Evolutionary conservation across 1,140 invertebrate genomes (phyloP).

Genomic region (Pentalonia nigronervosa): DNA sequence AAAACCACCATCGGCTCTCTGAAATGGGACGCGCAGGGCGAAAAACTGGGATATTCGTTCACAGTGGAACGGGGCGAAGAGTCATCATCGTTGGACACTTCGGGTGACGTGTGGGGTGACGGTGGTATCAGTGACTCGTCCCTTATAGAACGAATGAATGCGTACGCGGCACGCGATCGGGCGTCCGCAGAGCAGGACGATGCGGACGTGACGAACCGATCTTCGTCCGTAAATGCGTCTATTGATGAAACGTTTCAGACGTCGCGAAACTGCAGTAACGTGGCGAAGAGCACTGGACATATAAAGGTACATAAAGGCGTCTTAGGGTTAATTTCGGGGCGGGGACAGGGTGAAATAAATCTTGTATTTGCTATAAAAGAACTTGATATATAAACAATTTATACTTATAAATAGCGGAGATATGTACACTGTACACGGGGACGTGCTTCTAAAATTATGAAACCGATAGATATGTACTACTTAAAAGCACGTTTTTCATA

Average conservation of each 20-base stretch:
- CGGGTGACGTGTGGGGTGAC: neutral
- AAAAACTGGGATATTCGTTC: constrained; percentile 39
- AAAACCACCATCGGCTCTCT: neutral
- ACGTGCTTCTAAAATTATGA: too few species aligned
- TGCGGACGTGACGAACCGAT: neutral
- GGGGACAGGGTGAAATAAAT: too few species aligned
- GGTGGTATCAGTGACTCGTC: too few species aligned
- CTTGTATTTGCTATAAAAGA: too few species aligned
- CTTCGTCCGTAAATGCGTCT: neutral
- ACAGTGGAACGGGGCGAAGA: neutral
- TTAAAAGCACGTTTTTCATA: too few species aligned
- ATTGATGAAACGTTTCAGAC: neutral
- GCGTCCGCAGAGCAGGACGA: neutral
- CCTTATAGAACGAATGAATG: too few species aligned
- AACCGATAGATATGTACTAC: too few species aligned
- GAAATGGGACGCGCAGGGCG: constrained; percentile 33
- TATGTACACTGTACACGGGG: too few species aligned
- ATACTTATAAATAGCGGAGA: too few species aligned
- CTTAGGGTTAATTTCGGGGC: too few species aligned
- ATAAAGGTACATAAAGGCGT: neutral
- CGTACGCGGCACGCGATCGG: too few species aligned
- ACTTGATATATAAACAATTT: too few species aligned
- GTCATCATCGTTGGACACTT: neutral
- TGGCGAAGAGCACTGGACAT: neutral
- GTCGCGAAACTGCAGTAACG: neutral